Base-by-base conservation (phyloP, 1,140 invertebrate genomes). In the Antheraea mylitta region DNA sequence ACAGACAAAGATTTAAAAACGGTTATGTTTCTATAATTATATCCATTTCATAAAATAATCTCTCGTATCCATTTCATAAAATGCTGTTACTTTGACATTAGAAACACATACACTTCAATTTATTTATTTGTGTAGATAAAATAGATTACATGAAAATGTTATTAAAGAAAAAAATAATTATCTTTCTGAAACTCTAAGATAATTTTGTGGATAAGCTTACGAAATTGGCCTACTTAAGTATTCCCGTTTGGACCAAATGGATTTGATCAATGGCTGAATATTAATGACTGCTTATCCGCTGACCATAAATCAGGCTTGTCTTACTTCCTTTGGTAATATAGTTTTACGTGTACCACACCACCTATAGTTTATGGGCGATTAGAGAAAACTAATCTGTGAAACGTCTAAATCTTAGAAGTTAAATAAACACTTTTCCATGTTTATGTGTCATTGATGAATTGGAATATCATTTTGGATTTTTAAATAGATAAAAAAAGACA, bases 241-340 rank as follows among this genome's bases (percentile, higher is more conserved):
- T 63, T 63, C 45, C 16, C 45, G 60, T 22, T 61, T 10, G 19
- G 42, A 42, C n/a, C 64, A 48, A 11, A 65, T 45, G 64, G 11
- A 16, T 48, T 45, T 19, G 9, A 48, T 65, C 64, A 65, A 59
- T 42, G 58, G 37, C 36, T 61, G 66, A 67, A 61, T 18, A 67
- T 67, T 18, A 61, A 67, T 45, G 38, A 48, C 60, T 66, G 53
- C 64, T 42, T 66, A 19, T 48, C 66, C 18, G 62, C n/a, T 38
- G 37, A 42, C 37, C 18, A 18, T 64, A 64, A 64, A 64, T 64
- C 30, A 64, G 37, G 10, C 37, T 18, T n/a, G 63, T 64, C 11
- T 64, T 64, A 10, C 38, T 38, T 64, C 63, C 45, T 16, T n/a
- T n/a, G 5, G 45, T 53, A 53, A 53, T 53, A 53, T 53, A 13